phyloP scores from a whole-genome alignment of 2,888 invertebrate species.

The Capitulum mitella region DNA sequence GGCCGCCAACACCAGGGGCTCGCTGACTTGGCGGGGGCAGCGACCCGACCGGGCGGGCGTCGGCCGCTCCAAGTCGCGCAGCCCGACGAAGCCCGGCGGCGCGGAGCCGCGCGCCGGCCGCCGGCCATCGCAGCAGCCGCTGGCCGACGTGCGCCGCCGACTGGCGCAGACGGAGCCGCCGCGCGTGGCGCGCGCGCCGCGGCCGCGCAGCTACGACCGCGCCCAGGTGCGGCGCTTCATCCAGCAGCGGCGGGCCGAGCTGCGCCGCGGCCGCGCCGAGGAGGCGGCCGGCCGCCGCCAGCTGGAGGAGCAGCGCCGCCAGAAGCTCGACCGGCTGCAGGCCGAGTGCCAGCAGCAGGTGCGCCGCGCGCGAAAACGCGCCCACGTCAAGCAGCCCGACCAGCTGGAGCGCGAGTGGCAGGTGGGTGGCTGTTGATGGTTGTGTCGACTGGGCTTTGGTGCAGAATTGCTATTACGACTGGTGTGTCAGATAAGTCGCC shows the following conservation, averaged over 20 bases:
- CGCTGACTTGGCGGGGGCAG: not conserved
- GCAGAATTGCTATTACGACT: no score
- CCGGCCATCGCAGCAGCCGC: not conserved
- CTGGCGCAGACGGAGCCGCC: not conserved
- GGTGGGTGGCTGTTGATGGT: no score
- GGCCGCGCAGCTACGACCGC: conserved; percentile 16
- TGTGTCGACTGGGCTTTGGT: no score
- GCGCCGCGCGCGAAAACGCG: not conserved
- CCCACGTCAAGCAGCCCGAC: not conserved
- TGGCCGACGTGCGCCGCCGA: not conserved
- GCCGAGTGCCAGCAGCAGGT: conserved; percentile 15
- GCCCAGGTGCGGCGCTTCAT: conserved; percentile 7
- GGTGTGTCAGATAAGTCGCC: no score
- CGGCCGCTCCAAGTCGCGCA: not conserved
- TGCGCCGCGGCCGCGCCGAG: not conserved
- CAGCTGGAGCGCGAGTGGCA: not conserved
- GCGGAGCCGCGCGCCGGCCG: not conserved
- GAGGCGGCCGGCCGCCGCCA: not conserved
- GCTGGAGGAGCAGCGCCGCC: not conserved
- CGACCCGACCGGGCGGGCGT: not conserved
- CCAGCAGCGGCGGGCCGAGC: not conserved
- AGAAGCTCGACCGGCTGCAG: not conserved
- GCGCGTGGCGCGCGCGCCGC: not conserved
- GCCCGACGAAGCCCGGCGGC: not conserved
- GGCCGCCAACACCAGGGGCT: not conserved